Percentiles rank a stretch among this genome's conserved stretches.
Evolutionary conservation across 2,797 vertebrate genomes (phyloP).

Genomic region (Fistularia tabacaria): DNA sequence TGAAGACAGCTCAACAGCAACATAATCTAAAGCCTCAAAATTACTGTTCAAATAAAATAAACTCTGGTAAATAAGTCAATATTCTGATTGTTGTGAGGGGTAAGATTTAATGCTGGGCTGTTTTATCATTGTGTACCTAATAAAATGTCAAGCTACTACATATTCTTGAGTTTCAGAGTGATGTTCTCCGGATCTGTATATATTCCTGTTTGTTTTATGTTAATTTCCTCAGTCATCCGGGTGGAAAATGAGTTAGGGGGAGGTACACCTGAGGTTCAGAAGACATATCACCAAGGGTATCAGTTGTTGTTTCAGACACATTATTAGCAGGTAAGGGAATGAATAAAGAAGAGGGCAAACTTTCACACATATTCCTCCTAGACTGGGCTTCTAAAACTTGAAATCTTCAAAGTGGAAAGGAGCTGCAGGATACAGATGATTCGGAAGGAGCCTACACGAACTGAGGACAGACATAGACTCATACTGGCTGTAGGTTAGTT

Average conservation of each 20-base stretch:
- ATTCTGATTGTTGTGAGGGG: no score
- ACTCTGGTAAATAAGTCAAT: no score
- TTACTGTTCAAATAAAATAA: no score
- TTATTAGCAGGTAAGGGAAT: conserved; percentile 57
- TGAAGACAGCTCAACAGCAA: no score
- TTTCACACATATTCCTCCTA: conserved; percentile 50
- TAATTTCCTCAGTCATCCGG: conserved; percentile 27
- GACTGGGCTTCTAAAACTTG: conserved; percentile 43
- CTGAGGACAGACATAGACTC: conserved; percentile 36
- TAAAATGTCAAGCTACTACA: background rate
- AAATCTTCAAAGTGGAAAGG: conserved; percentile 53
- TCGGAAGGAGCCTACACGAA: conserved; percentile 43
- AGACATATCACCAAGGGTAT: conserved; percentile 41
- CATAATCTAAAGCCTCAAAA: no score
- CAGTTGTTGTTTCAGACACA: conserved; percentile 49
- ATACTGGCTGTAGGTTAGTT: conserved; percentile 46
- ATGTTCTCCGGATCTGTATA: conserved; percentile 10
- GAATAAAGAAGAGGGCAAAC: conserved; percentile 50
- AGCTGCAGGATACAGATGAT: conserved; percentile 48
- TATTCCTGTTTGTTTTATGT: conserved; percentile 36
- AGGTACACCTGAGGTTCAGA: conserved; percentile 38
- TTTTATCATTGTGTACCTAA: no score
- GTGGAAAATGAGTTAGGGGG: conserved; percentile 16
- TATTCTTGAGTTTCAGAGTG: conserved; percentile 1
- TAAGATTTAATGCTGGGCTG: no score